These are phyloP conservation scores for crab-eating macaque (Macaca fascicularis) DNA, from an alignment of 2,113 vertebrate genomes.

Conservation along the genomic window T2T-MFA8v1.1 NC_088380.1:179382001-179382500, in stretches of 20 bases:
- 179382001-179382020: not conserved
- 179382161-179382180: not conserved
- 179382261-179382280: no score
- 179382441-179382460: not conserved
- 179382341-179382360: not conserved
- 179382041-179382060: fast-evolving
- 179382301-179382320: not conserved
- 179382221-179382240: not conserved
- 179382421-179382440: not conserved
- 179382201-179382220: not conserved
- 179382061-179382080: not conserved
- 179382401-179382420: not conserved
- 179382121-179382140: not conserved
- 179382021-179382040: not conserved
- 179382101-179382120: not conserved
- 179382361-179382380: not conserved
- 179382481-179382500: not conserved
- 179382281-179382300: not conserved
- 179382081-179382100: not conserved
- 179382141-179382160: not conserved
- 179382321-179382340: not conserved
- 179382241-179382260: not conserved
- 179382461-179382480: no score
- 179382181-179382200: not conserved
- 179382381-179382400: not conserved